Percentiles rank a stretch among this genome's conserved stretches.
Evolutionary conservation across 2,888 invertebrate genomes (phyloP).

Genomic region (Eristalis tenax): DNA sequence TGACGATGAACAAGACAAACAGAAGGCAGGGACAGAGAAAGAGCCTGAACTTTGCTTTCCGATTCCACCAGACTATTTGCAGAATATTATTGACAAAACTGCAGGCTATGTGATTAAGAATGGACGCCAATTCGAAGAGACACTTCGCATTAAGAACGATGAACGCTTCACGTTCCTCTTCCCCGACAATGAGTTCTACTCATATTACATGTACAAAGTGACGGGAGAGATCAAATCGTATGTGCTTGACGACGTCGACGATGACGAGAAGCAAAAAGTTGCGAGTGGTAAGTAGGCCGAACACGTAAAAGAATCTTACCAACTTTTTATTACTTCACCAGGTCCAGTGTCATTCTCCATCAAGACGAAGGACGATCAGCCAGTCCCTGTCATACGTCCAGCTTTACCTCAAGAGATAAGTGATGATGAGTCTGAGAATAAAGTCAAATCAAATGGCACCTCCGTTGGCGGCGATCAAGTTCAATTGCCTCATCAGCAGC

Average conservation of each 20-base stretch:
- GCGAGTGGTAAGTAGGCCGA: conserved; percentile 66
- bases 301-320: neutral
- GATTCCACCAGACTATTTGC: conserved; percentile 90
- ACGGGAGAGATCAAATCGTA: conserved; percentile 75
- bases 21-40: conserved; percentile 50
- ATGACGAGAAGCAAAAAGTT: conserved; percentile 78
- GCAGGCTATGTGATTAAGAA: conserved; percentile 97
- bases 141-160: conserved; percentile 91
- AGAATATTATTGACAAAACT: conserved; percentile 96
- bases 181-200: conserved; percentile 88
- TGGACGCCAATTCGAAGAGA: conserved; percentile 95
- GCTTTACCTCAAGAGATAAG: conserved; percentile 90
- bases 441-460: conserved; percentile 52
- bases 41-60: conserved; percentile 79
- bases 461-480: conserved; percentile 28
- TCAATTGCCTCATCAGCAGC: conserved; percentile 45
- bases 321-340: conserved; percentile 73
- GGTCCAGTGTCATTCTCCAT: conserved; percentile 93
- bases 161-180: conserved; percentile 93
- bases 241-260: conserved; percentile 77
- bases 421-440: conserved; percentile 84
- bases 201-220: conserved; percentile 89
- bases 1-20: conserved; percentile 61
- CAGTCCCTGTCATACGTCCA: conserved; percentile 86
- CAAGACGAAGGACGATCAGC: conserved; percentile 87